Base-by-base conservation (phyloP, 92 coral and sea anemone species). In the Phenganax marumi region DNA sequence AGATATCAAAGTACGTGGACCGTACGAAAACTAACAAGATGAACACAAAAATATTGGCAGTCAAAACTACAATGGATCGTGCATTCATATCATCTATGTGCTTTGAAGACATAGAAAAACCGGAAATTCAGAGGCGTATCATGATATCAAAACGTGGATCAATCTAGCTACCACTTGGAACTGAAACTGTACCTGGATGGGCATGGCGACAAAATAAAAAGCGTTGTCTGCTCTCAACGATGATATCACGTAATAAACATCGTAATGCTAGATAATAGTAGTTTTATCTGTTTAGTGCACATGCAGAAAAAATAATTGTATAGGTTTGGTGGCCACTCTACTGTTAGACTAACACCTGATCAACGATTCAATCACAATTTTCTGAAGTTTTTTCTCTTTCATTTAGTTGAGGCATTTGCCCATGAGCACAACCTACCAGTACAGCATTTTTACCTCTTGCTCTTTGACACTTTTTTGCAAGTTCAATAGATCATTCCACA, bases 181-280 rank as follows among this genome's bases (percentile, higher is more conserved):
- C 10, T 46, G 10, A 11, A 9, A 68, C 51, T 25, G 76, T 84
- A 94, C 98, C 85, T 90, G 97, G 71, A 91, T 89, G 25, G 97
- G 97, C 87, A 87, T 85, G 16, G 98, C 98, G 77, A 93, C 97
- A 87, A 94, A 94, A 21, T 90, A 60, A 79, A 94, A 94, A 18
- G 97, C 94, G 81, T 83, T 94, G 53, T 89, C 92, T 75, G 88
- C 84, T 81, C 88, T 86, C 24, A 94, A 87, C 46, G 71, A 87
- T 75, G 95, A 86, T 19, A 94, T 80, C 68, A 94, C 91, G 49
- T 85, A 94, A 75, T 94, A 93, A 64, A 97, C 97, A 87, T 94
- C 98, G 73, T 92, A 89, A 64, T 94, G 98, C 98, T 94, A 49
- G 43, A 33, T 33, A 33, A 33, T 1, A 33, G 43, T 33, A n/a